A percentile compares a stretch with the other conserved stretches of the same genome.
Evolutionary conservation across 1,140 invertebrate species (phyloP).

Genomic region (Anoplophora glabripennis): DNA sequence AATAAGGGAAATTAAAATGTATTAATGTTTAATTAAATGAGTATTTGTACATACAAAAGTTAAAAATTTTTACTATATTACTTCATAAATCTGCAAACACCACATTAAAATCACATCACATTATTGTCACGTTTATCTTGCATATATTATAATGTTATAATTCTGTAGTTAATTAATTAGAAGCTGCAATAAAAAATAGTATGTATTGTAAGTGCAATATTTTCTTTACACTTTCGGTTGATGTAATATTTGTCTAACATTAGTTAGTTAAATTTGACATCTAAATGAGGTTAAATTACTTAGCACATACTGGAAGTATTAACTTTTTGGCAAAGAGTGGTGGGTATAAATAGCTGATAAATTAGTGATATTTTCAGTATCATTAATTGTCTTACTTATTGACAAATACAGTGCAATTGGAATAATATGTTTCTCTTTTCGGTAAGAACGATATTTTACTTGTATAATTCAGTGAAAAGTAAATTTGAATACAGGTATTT

Average conservation of each 20-base stretch:
- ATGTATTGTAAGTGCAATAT: neutral
- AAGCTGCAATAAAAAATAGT: too few species aligned
- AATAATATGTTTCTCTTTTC: constrained; percentile 3
- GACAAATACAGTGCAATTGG: neutral
- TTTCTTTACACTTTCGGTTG: constrained; percentile 12
- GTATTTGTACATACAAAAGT: too few species aligned
- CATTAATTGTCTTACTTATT: neutral
- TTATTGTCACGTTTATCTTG: too few species aligned
- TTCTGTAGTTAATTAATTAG: too few species aligned
- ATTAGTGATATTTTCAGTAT: constrained; percentile 2
- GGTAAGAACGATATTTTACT: neutral
- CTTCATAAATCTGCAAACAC: too few species aligned
- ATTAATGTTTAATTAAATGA: too few species aligned
- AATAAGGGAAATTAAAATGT: too few species aligned
- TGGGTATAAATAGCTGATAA: constrained; percentile 8
- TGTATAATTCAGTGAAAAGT: neutral
- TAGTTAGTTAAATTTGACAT: constrained; percentile 10
- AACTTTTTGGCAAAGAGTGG: constrained; percentile 8
- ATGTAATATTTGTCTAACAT: constrained; percentile 29
- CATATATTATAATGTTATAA: too few species aligned
- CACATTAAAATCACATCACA: too few species aligned
- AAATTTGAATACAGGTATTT: neutral
- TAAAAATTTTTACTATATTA: too few species aligned
- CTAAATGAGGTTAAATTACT: constrained; percentile 29
- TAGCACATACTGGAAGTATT: constrained; percentile 23